Percentiles rank a stretch among this genome's conserved stretches.
Evolutionary conservation across 2,888 invertebrate species (phyloP).

Genomic region (Alloscopus bannaensis): DNA sequence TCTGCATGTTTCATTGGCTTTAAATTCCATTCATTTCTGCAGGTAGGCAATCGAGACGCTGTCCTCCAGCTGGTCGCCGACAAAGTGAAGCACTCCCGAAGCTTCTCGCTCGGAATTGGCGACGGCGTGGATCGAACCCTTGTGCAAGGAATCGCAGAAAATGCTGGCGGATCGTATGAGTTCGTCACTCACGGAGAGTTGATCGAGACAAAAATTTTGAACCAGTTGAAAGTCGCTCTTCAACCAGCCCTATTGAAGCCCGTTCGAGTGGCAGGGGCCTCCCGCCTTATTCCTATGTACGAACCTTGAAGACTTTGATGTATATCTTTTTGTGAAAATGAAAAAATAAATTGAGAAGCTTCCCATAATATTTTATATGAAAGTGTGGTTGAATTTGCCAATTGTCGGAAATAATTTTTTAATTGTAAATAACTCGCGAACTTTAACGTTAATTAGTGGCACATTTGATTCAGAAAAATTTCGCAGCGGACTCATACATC

Average conservation of each 20-base stretch:
- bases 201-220: constrained; percentile 62
- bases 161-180: constrained; percentile 59
- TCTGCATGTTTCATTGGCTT: too few species aligned
- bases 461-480: too few species aligned
- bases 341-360: too few species aligned
- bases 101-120: constrained; percentile 62
- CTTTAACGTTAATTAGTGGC: too few species aligned
- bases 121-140: constrained; percentile 27
- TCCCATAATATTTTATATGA: too few species aligned
- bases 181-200: constrained; percentile 46
- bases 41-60: constrained; percentile 32
- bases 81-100: constrained; percentile 56
- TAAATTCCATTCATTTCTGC: too few species aligned
- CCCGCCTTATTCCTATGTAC: constrained; percentile 35
- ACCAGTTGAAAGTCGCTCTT: constrained; percentile 55
- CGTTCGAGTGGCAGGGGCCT: constrained; percentile 26
- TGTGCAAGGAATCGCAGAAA: constrained; percentile 57
- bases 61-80: constrained; percentile 51
- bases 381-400: too few species aligned
- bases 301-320: too few species aligned
- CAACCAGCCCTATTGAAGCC: constrained; percentile 60
- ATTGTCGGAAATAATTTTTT: too few species aligned
- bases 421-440: too few species aligned
- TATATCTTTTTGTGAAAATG: too few species aligned
- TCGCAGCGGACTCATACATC: constrained; percentile 44